A percentile compares a stretch with the other conserved stretches of the same genome.
phyloP scores from a whole-genome alignment of 2,888 invertebrate species.

The Fragum whitleyi region DNA sequence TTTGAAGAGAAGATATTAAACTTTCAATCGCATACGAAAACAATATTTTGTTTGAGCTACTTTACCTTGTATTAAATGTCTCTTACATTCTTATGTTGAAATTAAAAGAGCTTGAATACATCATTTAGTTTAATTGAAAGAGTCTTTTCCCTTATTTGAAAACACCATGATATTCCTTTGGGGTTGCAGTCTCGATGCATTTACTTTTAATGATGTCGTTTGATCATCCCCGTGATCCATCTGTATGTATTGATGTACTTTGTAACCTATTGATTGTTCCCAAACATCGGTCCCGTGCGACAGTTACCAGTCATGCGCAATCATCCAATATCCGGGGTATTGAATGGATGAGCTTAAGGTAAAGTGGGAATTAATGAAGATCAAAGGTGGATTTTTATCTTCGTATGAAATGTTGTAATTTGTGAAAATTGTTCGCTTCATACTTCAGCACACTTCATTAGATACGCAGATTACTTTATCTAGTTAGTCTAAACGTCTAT shows the following conservation, averaged over 20 bases:
- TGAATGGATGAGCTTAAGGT: neutral
- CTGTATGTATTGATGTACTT: neutral
- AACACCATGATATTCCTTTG: too few species aligned
- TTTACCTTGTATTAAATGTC: too few species aligned
- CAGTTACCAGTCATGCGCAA: constrained; percentile 1
- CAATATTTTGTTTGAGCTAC: too few species aligned
- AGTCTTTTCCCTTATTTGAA: too few species aligned
- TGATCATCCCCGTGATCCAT: neutral
- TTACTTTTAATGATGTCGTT: neutral
- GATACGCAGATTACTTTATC: neutral
- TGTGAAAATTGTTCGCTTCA: neutral
- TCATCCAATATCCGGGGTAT: constrained; percentile 14
- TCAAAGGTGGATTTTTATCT: constrained; percentile 8
- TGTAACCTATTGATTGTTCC: constrained; percentile 12
- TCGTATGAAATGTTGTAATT: neutral
- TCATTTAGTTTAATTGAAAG: too few species aligned
- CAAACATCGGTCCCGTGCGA: neutral
- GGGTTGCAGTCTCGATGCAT: neutral
- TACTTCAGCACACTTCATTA: neutral
- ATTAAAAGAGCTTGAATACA: too few species aligned
- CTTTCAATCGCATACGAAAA: too few species aligned
- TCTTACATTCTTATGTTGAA: too few species aligned
- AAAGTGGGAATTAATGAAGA: constrained; percentile 4
- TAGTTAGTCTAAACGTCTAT: too few species aligned
- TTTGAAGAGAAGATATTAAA: too few species aligned